These are phyloP conservation scores for Lepisosteus oculatus DNA, from an alignment of 2,113 vertebrate genomes.

Conservation along the genomic window DNA sequence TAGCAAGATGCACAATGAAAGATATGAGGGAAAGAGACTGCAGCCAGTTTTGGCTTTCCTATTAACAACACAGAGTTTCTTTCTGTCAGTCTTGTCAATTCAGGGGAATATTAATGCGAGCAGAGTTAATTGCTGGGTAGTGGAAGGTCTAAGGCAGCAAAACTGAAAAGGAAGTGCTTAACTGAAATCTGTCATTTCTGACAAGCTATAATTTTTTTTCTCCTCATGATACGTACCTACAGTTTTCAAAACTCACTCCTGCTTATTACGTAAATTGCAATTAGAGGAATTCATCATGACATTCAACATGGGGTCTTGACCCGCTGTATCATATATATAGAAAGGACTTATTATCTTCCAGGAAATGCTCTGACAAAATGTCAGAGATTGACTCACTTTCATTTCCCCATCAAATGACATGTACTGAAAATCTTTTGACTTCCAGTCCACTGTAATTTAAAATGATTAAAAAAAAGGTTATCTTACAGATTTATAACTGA, in stretches of 20 bases:
- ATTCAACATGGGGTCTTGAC: slow-evolving; percentile 58
- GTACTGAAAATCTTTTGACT: slow-evolving; percentile 48
- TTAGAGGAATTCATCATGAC: slow-evolving; percentile 68
- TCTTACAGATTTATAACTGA: slow-evolving; percentile 45
- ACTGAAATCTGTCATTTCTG: slow-evolving; percentile 79
- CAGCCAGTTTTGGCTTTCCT: slow-evolving; percentile 56
- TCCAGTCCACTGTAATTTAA: slow-evolving; percentile 47
- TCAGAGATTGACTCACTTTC: slow-evolving; percentile 33
- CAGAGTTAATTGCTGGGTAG: slow-evolving; percentile 82
- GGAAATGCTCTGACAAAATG: slow-evolving; percentile 45
- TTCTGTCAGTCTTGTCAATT: slow-evolving; percentile 75
- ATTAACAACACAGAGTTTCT: slow-evolving; percentile 76
- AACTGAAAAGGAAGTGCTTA: slow-evolving; percentile 73
- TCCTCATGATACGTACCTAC: slow-evolving; percentile 65
- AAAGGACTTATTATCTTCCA: slow-evolving; percentile 41
- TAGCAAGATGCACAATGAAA: slow-evolving; percentile 7
- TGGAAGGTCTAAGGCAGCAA: slow-evolving; percentile 64
- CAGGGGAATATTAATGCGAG: slow-evolving; percentile 77
- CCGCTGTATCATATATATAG: slow-evolving; percentile 38
- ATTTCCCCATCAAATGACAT: slow-evolving; percentile 38
- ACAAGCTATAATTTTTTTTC: slow-evolving; percentile 81
- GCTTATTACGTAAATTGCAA: slow-evolving; percentile 74
- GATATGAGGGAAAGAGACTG: slow-evolving; percentile 17
- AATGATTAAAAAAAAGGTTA: slow-evolving; percentile 45
- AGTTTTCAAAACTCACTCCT: slow-evolving; percentile 71